Percentiles rank a stretch among this genome's conserved stretches.
Evolutionary conservation across 2,797 vertebrate species (phyloP).

Genomic region (Sebastes oblongus): DNA sequence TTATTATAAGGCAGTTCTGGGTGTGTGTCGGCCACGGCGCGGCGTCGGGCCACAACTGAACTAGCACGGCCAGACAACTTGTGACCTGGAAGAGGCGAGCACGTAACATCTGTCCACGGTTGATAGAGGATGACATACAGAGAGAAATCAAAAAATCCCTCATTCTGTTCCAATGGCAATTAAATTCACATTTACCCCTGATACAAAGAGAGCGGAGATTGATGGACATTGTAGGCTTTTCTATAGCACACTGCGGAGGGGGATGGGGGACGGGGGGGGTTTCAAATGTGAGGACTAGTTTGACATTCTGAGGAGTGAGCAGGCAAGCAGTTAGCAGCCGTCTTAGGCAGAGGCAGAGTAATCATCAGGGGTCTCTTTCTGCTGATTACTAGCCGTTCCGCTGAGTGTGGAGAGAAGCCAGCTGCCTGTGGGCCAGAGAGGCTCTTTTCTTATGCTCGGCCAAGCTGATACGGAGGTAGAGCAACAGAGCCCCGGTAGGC

Average conservation of each 20-base stretch:
- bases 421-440: slow-evolving; percentile 68
- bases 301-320: slow-evolving; percentile 65
- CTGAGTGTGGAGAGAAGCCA: slow-evolving; percentile 73
- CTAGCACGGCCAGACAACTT: slow-evolving; percentile 15
- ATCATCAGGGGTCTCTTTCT: slow-evolving; percentile 78
- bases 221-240: slow-evolving; percentile 63
- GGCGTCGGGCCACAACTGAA: slow-evolving; percentile 20
- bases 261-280: background rate
- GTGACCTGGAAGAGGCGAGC: slow-evolving; percentile 27
- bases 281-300: slow-evolving; percentile 44
- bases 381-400: slow-evolving; percentile 73
- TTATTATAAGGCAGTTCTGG: slow-evolving; percentile 46
- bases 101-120: slow-evolving; percentile 55
- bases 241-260: slow-evolving; percentile 14
- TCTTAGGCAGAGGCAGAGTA: slow-evolving; percentile 65
- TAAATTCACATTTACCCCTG: slow-evolving; percentile 75
- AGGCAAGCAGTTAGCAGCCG: slow-evolving; percentile 63
- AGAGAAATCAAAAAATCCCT: slow-evolving; percentile 46
- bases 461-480: slow-evolving; percentile 69
- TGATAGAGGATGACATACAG: slow-evolving; percentile 73
- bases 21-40: slow-evolving; percentile 18
- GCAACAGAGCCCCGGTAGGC: slow-evolving; percentile 44
- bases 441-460: slow-evolving; percentile 69
- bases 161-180: slow-evolving; percentile 70
- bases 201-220: slow-evolving; percentile 66